Evolutionary conservation across 1,140 invertebrate species (phyloP).

Genomic region (Choristoneura fumiferana): DNA sequence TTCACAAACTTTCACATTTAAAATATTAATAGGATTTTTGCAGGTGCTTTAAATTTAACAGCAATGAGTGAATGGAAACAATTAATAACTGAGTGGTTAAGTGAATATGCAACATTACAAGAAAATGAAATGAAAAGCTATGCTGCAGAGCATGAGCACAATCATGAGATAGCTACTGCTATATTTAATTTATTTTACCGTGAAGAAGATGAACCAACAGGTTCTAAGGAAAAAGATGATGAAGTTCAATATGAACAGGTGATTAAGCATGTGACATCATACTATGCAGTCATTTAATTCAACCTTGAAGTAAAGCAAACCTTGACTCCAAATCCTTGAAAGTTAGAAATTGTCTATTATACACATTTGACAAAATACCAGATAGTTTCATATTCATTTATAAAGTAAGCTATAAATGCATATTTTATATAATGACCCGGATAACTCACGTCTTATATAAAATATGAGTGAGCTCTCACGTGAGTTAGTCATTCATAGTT

Average conservation of each 20-base stretch:
- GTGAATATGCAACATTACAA: slow-evolving; percentile 86
- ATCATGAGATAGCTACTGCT: slow-evolving; percentile 89
- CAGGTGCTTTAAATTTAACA: background rate
- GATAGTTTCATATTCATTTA: too few species aligned
- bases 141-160: slow-evolving; percentile 86
- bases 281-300: background rate
- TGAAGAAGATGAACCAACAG: slow-evolving; percentile 43
- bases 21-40: too few species aligned
- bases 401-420: too few species aligned
- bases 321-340: background rate
- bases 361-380: too few species aligned
- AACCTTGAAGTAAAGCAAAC: slow-evolving; percentile 4
- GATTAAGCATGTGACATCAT: background rate
- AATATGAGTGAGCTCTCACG: too few species aligned
- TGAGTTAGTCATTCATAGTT: too few species aligned
- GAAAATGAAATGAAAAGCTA: slow-evolving; percentile 87
- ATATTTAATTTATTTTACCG: slow-evolving; percentile 64
- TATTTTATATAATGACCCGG: too few species aligned
- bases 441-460: too few species aligned
- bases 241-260: slow-evolving; percentile 54
- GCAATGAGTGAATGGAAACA: slow-evolving; percentile 84
- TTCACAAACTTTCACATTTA: too few species aligned
- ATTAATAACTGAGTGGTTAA: slow-evolving; percentile 88
- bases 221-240: slow-evolving; percentile 33
- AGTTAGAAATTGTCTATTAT: too few species aligned